A percentile compares a stretch with the other conserved stretches of the same genome.
Evolutionary conservation across 2,888 invertebrate genomes (phyloP).

Genomic region (Cheilosia impressa): DNA sequence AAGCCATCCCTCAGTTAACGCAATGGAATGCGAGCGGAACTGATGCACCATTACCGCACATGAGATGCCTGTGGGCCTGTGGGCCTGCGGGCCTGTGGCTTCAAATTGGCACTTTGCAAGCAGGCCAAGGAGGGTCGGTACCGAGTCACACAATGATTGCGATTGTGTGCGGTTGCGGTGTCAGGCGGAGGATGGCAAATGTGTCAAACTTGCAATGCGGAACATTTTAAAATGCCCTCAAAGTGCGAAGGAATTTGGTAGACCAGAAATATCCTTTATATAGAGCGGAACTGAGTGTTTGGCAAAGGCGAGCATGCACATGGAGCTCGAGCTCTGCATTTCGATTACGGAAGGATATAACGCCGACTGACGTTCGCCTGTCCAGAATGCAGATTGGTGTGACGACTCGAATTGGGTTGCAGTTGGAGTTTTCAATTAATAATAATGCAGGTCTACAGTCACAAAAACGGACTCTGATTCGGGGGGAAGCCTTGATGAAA

Average conservation of each 20-base stretch:
- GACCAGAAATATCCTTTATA: slow-evolving; percentile 59
- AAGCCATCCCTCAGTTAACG: not conserved
- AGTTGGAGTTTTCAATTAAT: no score
- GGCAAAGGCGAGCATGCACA: slow-evolving; percentile 16
- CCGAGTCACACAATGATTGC: not conserved
- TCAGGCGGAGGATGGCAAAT: slow-evolving; percentile 7
- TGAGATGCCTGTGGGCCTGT: slow-evolving; percentile 39
- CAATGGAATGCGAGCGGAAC: slow-evolving; percentile 21
- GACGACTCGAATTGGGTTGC: no score
- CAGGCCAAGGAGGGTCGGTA: slow-evolving; percentile 7
- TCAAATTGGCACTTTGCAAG: slow-evolving; percentile 45
- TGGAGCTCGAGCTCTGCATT: slow-evolving; percentile 22
- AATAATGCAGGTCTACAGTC: no score
- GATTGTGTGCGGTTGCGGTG: slow-evolving; percentile 15
- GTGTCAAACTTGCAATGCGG: slow-evolving; percentile 47
- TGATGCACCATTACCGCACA: slow-evolving; percentile 33
- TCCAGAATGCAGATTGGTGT: no score
- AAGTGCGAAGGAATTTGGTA: slow-evolving; percentile 47
- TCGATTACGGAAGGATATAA: not conserved
- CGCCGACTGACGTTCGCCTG: no score
- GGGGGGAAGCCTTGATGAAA: no score
- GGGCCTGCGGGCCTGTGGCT: slow-evolving; percentile 13
- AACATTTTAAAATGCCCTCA: slow-evolving; percentile 48
- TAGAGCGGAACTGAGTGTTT: slow-evolving; percentile 61
- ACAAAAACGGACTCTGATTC: no score